Conservation (phyloP, 1,140 invertebrate genomes). For the Zaprionus vittiger region DNA sequence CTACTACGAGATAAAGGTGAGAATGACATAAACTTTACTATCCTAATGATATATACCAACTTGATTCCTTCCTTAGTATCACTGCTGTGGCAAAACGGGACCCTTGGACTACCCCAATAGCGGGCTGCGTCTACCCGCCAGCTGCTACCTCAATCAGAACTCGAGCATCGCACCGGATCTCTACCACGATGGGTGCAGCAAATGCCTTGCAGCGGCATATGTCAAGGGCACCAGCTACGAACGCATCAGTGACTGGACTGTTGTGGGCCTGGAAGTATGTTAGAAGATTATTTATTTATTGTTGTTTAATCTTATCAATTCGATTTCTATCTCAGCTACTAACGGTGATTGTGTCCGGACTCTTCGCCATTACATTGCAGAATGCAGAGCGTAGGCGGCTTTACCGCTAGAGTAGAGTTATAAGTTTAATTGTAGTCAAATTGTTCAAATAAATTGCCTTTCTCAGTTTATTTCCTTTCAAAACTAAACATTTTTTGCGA, state of each 20-base stretch:
- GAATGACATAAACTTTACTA: not conserved
- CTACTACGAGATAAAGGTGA: constrained; percentile 75
- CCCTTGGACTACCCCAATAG: constrained; percentile 62
- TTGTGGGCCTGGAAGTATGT: constrained; percentile 73
- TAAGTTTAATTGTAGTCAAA: not conserved
- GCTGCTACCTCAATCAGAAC: constrained; percentile 74
- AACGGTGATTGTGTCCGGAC: constrained; percentile 60
- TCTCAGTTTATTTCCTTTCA: not conserved
- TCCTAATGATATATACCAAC: not conserved
- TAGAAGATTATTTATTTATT: not conserved
- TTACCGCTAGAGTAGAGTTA: constrained; percentile 43
- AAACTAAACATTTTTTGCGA: not conserved
- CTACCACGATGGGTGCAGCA: constrained; percentile 58
- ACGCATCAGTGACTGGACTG: constrained; percentile 69
- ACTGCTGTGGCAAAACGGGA: constrained; percentile 74
- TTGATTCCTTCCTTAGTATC: constrained; percentile 52
- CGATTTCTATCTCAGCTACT: constrained; percentile 38
- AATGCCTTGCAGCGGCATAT: constrained; percentile 49
- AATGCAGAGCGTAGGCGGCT: constrained; percentile 61
- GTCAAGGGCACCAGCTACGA: constrained; percentile 65
- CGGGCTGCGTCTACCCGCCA: constrained; percentile 57
- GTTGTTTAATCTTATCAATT: not conserved
- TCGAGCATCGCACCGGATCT: constrained; percentile 55
- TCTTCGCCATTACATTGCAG: constrained; percentile 75
- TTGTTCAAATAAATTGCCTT: constrained; percentile 2